A percentile compares a stretch with the other conserved stretches of the same genome.
phyloP scores from a whole-genome alignment of 2,888 invertebrate species.

The Sarcophaga subvicina region DNA sequence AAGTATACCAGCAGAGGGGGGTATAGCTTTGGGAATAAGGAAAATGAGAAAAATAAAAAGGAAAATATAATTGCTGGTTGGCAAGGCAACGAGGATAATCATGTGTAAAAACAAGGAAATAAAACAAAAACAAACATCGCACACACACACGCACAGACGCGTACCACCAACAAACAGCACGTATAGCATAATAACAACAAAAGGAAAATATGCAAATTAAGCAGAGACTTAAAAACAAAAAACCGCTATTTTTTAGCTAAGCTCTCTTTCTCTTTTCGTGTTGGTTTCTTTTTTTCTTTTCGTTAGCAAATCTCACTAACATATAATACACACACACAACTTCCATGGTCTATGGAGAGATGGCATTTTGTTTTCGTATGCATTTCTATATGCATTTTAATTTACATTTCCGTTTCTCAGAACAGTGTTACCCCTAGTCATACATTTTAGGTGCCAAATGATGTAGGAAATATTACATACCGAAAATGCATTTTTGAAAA shows the following conservation, averaged over 20 bases:
- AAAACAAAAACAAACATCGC: constrained; percentile 57
- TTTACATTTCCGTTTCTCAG: constrained; percentile 27
- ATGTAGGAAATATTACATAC: no score
- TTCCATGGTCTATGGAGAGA: no score
- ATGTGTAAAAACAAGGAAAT: constrained; percentile 67
- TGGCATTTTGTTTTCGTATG: background rate
- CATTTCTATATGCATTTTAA: constrained; percentile 24
- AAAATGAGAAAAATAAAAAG: constrained; percentile 27
- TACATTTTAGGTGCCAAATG: no score
- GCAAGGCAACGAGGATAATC: constrained; percentile 68
- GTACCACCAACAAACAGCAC: constrained; percentile 12
- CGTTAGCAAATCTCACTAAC: background rate
- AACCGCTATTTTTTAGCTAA: constrained; percentile 51
- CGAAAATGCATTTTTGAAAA: no score
- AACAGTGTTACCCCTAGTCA: no score
- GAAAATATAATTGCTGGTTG: constrained; percentile 50
- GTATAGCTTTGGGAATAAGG: background rate
- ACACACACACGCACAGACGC: background rate
- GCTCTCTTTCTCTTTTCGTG: background rate
- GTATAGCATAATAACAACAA: constrained; percentile 40
- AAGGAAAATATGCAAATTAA: constrained; percentile 52
- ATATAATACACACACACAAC: background rate
- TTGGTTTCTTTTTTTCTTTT: constrained; percentile 1
- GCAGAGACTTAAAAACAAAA: constrained; percentile 29
- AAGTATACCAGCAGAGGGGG: background rate